These are phyloP conservation scores for Tubulanus polymorphus DNA, from an alignment of 2,888 invertebrate species.

Conservation along the genomic window DNA sequence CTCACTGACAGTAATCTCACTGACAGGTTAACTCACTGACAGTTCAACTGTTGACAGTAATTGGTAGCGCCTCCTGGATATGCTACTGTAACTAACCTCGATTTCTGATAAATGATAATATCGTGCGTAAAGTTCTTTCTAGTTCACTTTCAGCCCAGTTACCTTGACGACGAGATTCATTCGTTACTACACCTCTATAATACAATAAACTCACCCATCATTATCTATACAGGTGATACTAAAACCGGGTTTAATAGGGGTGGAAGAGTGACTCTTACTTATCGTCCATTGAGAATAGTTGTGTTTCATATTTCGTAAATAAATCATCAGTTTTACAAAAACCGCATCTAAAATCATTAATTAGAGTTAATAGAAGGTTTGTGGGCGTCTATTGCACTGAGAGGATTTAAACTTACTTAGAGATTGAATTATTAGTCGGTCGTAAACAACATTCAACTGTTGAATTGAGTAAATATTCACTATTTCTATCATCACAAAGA, in stretches of 20 bases:
- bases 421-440: conserved; percentile 38
- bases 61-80: no score
- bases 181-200: conserved; percentile 2
- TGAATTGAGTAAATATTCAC: conserved; percentile 52
- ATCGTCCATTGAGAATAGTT: conserved; percentile 59
- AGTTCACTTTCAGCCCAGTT: conserved; percentile 63
- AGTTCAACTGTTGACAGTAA: no score
- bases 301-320: conserved; percentile 53
- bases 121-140: conserved; percentile 60
- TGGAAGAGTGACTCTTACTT: conserved; percentile 29
- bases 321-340: conserved; percentile 52
- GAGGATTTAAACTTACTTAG: conserved; percentile 25
- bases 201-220: no score
- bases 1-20: no score
- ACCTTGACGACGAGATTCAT: no score
- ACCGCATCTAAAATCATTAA: conserved; percentile 41
- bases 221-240: no score
- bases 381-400: background rate
- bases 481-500: no score
- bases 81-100: no score
- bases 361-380: no score
- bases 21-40: no score
- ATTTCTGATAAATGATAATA: conserved; percentile 35
- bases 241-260: no score
- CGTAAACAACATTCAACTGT: conserved; percentile 63